phyloP scores from a whole-genome alignment of 1,140 invertebrate species.

The Archivesica marissinica region DNA sequence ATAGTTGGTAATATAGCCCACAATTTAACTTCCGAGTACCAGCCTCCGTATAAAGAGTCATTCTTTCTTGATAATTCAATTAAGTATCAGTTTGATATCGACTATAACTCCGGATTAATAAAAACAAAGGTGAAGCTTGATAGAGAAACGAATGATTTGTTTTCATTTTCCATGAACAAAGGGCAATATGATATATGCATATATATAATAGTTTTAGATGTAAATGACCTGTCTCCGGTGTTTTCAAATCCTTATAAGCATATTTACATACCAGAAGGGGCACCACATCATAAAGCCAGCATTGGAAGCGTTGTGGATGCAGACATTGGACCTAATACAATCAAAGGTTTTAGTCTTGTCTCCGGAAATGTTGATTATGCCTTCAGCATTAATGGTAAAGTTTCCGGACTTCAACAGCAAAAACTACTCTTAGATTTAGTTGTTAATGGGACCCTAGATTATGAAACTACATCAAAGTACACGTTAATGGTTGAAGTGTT shows the following conservation, averaged over 20 bases:
- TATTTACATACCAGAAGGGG: slow-evolving; percentile 82
- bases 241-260: slow-evolving; percentile 86
- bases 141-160: slow-evolving; percentile 94
- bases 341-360: slow-evolving; percentile 23
- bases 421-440: slow-evolving; percentile 61
- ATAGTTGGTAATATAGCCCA: slow-evolving; percentile 25
- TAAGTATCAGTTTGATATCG: slow-evolving; percentile 31
- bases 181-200: slow-evolving; percentile 87
- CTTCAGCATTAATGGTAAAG: slow-evolving; percentile 41
- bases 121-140: slow-evolving; percentile 86
- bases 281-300: slow-evolving; percentile 85
- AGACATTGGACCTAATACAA: slow-evolving; percentile 85
- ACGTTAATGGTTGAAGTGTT: slow-evolving; percentile 79
- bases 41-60: slow-evolving; percentile 23
- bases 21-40: background rate
- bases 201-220: slow-evolving; percentile 86
- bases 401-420: background rate
- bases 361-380: slow-evolving; percentile 47
- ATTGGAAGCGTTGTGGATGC: slow-evolving; percentile 93
- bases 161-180: slow-evolving; percentile 93
- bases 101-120: slow-evolving; percentile 45
- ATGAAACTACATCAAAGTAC: slow-evolving; percentile 77
- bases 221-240: slow-evolving; percentile 95
- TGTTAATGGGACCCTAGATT: slow-evolving; percentile 66
- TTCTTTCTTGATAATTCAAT: slow-evolving; percentile 18